Evolutionary conservation across 1,140 invertebrate species (phyloP).

Genomic region (Conus betulinus): DNA sequence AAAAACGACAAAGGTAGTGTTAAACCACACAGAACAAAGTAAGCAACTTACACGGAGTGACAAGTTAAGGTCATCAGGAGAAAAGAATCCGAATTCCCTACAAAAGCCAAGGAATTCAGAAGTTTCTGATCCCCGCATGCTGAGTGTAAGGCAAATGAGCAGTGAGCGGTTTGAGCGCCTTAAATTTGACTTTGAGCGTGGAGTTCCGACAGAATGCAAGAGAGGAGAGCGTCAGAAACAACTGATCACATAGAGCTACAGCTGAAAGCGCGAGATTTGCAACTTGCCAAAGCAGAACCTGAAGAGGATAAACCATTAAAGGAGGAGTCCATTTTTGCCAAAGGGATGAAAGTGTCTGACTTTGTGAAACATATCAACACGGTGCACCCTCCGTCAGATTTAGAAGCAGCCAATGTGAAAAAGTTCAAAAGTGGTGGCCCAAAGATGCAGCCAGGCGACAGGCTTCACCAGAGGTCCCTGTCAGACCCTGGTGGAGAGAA

Average conservation of each 20-base stretch:
- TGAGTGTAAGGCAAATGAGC: constrained; percentile 44
- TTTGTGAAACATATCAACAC: constrained; percentile 56
- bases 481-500: constrained; percentile 6
- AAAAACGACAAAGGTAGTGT: background rate
- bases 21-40: background rate
- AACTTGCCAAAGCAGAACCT: constrained; percentile 20
- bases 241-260: constrained; percentile 50
- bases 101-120: constrained; percentile 13
- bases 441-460: background rate
- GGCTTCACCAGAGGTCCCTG: background rate
- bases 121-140: constrained; percentile 9
- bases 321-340: constrained; percentile 53
- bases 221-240: constrained; percentile 30
- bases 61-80: background rate
- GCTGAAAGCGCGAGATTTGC: constrained; percentile 42
- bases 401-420: constrained; percentile 2
- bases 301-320: constrained; percentile 41
- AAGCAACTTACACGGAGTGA: background rate
- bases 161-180: constrained; percentile 50
- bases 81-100: constrained; percentile 4
- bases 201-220: constrained; percentile 45
- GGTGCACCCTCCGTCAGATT: constrained; percentile 36
- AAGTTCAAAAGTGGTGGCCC: constrained; percentile 22
- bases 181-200: constrained; percentile 54
- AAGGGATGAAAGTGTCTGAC: constrained; percentile 54